Evolutionary conservation across 35 echinoderm and acorn worm genomes (phyloP).

Genomic region (Apostichopus californicus): DNA sequence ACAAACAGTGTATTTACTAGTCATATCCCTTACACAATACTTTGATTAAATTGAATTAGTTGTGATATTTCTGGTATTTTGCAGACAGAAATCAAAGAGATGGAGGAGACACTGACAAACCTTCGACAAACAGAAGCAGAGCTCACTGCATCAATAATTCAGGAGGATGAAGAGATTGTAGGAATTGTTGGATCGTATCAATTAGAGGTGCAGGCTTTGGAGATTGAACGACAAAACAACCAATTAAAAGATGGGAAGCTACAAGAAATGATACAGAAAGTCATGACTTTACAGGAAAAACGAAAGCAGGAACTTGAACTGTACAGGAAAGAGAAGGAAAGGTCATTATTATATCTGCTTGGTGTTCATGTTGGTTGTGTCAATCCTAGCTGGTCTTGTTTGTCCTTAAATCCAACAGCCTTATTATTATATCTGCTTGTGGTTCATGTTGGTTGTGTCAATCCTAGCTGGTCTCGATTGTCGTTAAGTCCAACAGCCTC

Average conservation of each 20-base stretch:
- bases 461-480: no score
- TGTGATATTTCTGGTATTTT: no score
- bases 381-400: no score
- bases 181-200: not conserved
- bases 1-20: no score
- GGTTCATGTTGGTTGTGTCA: no score
- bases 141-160: not conserved
- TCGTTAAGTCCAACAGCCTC: no score
- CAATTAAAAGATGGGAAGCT: not conserved
- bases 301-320: not conserved
- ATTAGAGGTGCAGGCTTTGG: constrained; percentile 2
- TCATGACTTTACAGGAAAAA: not conserved
- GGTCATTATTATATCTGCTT: not conserved
- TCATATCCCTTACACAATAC: no score
- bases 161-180: constrained; percentile 17
- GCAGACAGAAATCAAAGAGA: no score
- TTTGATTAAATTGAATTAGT: no score
- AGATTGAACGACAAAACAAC: constrained; percentile 2
- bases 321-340: not conserved
- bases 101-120: not conserved
- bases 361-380: no score
- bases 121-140: constrained; percentile 23
- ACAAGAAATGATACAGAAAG: constrained; percentile 9
- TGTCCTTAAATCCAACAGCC: no score
- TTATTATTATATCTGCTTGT: no score